Evolutionary conservation across 2,797 vertebrate genomes (phyloP).

Genomic region (Channallabes apus): DNA sequence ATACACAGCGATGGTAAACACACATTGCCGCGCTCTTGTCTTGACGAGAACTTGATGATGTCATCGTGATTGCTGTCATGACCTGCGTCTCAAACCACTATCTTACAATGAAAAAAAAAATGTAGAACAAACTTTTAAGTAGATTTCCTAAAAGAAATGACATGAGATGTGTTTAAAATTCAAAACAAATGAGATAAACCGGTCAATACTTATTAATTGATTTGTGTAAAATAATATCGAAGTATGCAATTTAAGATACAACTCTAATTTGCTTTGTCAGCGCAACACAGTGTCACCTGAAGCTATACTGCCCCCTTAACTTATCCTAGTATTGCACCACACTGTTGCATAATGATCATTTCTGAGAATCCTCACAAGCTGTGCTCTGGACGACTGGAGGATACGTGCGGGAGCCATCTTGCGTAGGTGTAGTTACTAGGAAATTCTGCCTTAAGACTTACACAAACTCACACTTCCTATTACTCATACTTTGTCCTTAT

Average conservation of each 20-base stretch:
- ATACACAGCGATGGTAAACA: not conserved
- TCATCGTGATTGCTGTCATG: not conserved
- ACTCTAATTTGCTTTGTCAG: not conserved
- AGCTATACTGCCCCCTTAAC: not conserved
- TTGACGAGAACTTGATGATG: not conserved
- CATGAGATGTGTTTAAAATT: not conserved
- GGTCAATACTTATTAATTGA: not conserved
- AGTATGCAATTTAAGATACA: not conserved
- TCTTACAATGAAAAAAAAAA: not conserved
- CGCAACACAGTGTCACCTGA: not conserved
- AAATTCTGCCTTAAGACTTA: not conserved
- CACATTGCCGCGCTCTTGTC: not conserved
- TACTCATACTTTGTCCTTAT: not conserved
- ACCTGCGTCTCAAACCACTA: not conserved
- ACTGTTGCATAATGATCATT: not conserved
- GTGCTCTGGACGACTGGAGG: not conserved
- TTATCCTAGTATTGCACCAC: not conserved
- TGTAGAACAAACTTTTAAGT: not conserved
- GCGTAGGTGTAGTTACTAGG: not conserved
- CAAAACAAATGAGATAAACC: not conserved
- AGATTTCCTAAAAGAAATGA: not conserved
- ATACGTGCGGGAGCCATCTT: not conserved
- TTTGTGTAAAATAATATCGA: not conserved
- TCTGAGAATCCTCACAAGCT: not conserved
- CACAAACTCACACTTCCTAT: not conserved